phyloP scores from a whole-genome alignment of 37 sponge, comb jelly and placozoan species.

The Oopsacas minuta region DNA sequence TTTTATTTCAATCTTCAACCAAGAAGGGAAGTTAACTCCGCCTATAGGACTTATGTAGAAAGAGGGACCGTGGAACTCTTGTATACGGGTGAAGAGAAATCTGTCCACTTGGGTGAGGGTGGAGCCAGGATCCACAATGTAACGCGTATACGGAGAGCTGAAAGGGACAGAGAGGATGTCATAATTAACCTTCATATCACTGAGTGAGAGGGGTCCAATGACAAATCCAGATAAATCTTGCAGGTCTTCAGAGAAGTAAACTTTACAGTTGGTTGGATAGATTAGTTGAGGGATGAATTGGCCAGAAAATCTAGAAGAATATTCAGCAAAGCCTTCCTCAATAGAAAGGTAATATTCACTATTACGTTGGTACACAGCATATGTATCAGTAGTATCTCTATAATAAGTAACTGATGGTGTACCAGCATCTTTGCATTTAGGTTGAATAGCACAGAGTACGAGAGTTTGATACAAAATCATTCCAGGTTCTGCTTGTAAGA shows the following conservation, averaged over 20 bases:
- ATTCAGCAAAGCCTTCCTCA: not conserved
- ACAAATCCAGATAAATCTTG: not conserved
- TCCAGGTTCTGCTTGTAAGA: not conserved
- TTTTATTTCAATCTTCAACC: not conserved
- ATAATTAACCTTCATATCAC: not conserved
- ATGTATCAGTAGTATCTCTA: not conserved
- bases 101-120: not conserved
- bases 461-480: not conserved
- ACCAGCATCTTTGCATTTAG: not conserved
- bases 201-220: not conserved
- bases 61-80: not conserved
- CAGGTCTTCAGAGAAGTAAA: not conserved
- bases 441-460: not conserved
- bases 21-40: not conserved
- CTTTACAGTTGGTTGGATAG: not conserved
- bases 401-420: not conserved
- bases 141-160: not conserved
- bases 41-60: not conserved
- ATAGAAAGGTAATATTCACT: not conserved
- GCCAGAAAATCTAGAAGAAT: not conserved
- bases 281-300: not conserved
- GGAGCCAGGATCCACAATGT: not conserved
- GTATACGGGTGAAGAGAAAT: not conserved
- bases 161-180: not conserved
- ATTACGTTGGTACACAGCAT: not conserved